phyloP scores from a whole-genome alignment of 2,888 invertebrate species.

The Sarcophaga variegata region DNA sequence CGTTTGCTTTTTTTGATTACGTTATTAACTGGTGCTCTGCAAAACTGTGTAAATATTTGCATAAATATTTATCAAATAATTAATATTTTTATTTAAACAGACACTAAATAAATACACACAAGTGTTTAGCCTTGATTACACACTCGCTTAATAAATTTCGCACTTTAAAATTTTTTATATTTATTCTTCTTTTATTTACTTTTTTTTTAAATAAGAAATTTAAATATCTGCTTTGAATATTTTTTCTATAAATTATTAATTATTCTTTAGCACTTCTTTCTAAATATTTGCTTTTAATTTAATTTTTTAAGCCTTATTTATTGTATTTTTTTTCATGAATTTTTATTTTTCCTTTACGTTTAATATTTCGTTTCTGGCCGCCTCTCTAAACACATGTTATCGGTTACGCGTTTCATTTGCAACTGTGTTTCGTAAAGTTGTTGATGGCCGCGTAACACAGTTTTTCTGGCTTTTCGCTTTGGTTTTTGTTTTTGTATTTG shows the following conservation, averaged over 20 bases:
- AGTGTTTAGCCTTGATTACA: not conserved
- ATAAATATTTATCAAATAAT: conserved; percentile 32
- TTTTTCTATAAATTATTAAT: not conserved
- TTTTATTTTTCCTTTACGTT: not conserved
- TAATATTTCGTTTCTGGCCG: not conserved
- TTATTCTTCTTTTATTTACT: not conserved
- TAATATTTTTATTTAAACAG: conserved; percentile 14
- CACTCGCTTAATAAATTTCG: not conserved
- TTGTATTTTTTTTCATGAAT: not conserved
- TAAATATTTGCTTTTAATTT: not conserved
- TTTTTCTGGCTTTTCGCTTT: conserved; percentile 21
- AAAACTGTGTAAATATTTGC: not conserved
- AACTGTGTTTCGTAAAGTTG: conserved; percentile 47
- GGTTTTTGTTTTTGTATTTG: conserved; percentile 17
- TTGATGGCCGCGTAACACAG: conserved; percentile 50
- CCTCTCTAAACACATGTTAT: conserved; percentile 27
- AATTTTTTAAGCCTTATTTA: not conserved
- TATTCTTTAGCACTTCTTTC: conserved; percentile 5
- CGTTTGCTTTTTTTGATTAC: not conserved
- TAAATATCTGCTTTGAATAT: not conserved
- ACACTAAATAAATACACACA: conserved; percentile 1
- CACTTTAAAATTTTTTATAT: not conserved
- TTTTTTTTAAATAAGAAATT: not conserved
- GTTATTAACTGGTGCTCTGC: not conserved
- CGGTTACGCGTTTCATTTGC: conserved; percentile 55